These are phyloP conservation scores for Peromyscus attwateri DNA, from an alignment of 2,797 vertebrate species.

Conservation along the genomic window DNA sequence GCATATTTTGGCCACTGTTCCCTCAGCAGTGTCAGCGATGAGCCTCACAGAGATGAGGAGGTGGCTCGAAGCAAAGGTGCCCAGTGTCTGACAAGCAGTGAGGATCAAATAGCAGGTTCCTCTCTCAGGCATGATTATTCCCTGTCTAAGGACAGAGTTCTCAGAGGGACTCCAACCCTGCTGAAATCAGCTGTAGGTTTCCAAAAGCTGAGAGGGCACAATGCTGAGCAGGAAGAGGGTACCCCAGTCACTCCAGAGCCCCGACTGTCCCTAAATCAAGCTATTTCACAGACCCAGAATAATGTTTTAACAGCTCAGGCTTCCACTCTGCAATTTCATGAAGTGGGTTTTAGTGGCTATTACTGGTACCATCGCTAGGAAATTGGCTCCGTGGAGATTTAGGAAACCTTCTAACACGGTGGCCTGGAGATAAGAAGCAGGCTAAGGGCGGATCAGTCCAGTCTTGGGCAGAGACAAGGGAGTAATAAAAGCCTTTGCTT, in stretches of 20 bases:
- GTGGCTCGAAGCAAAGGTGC: neutral
- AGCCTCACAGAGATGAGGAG: fast-evolving
- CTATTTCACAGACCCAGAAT: neutral
- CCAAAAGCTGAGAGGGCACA: neutral
- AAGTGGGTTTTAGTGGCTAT: neutral
- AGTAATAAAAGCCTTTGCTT: neutral
- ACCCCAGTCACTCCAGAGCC: too few relatives aligned
- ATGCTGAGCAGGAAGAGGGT: neutral
- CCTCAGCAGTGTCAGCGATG: fast-evolving
- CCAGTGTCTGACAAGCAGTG: neutral
- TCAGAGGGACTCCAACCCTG: neutral
- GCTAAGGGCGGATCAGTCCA: neutral
- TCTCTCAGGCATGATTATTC: neutral
- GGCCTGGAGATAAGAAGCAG: neutral
- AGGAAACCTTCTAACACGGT: neutral
- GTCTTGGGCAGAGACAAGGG: neutral
- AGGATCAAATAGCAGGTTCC: neutral
- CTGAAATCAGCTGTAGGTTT: neutral
- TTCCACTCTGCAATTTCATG: neutral
- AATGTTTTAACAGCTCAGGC: too few relatives aligned
- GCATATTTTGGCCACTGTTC: neutral
- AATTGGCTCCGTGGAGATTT: slow-evolving; percentile 14
- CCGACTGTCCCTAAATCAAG: neutral
- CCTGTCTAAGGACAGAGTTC: neutral
- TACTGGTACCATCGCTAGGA: neutral